These are phyloP conservation scores for Brotogeris chrysoptera DNA, from an alignment of 2,797 vertebrate genomes.

Conservation along the genomic window DNA sequence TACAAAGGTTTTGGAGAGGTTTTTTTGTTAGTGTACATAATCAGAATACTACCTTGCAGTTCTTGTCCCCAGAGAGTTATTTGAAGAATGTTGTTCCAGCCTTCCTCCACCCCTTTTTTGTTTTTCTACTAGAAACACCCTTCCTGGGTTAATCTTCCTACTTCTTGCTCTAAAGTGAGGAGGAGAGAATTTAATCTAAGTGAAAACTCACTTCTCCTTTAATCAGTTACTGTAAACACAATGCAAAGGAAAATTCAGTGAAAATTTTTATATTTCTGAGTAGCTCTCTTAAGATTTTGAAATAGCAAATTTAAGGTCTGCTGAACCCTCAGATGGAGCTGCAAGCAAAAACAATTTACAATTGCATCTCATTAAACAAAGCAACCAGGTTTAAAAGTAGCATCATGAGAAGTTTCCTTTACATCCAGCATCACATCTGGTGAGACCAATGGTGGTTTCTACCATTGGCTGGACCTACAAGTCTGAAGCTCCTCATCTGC, in stretches of 20 bases:
- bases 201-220: not conserved
- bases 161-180: not conserved
- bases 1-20: not conserved
- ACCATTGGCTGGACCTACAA: not conserved
- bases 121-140: not conserved
- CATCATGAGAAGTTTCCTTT: not conserved
- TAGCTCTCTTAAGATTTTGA: not conserved
- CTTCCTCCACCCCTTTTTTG: not conserved
- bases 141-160: not conserved
- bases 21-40: not conserved
- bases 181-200: not conserved
- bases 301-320: not conserved
- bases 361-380: not conserved
- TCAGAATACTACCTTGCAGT: not conserved
- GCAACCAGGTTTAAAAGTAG: not conserved
- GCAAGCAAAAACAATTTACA: not conserved
- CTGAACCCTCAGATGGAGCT: not conserved
- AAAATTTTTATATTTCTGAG: not conserved
- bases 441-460: not conserved
- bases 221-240: not conserved
- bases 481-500: not conserved
- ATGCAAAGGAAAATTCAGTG: not conserved
- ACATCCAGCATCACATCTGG: not conserved
- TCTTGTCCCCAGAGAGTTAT: not conserved
- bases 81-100: not conserved